A percentile compares a stretch with the other conserved stretches of the same genome.
Conservation (phyloP, 2,797 vertebrate species). For the Chelon auratus region DNA sequence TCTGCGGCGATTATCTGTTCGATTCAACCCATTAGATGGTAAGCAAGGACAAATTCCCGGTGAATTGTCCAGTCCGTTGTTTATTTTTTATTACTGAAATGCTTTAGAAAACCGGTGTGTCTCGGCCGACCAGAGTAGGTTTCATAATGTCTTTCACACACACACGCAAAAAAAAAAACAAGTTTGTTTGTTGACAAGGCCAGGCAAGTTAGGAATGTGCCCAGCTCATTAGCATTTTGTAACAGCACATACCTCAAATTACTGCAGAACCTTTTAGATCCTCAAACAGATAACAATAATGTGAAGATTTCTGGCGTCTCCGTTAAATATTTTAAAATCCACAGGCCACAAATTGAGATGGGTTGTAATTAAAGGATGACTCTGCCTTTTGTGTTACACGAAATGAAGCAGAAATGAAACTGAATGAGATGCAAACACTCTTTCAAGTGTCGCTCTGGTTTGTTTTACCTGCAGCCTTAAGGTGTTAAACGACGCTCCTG, state of each 20-base stretch:
- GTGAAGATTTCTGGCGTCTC: not conserved
- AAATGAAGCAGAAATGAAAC: too few species aligned
- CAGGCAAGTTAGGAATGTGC: slow-evolving; percentile 48
- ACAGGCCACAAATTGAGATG: not conserved
- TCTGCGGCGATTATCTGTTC: not conserved
- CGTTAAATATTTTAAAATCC: too few species aligned
- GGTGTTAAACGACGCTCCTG: too few species aligned
- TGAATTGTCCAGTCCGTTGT: not conserved
- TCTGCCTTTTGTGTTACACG: not conserved
- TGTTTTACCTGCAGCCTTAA: too few species aligned
- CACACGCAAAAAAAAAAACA: not conserved
- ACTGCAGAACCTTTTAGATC: not conserved
- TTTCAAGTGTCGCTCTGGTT: too few species aligned
- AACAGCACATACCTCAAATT: slow-evolving; percentile 18
- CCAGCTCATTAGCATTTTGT: slow-evolving; percentile 21
- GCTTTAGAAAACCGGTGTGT: not conserved
- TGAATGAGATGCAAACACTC: too few species aligned
- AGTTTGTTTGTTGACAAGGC: slow-evolving; percentile 22
- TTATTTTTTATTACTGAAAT: not conserved
- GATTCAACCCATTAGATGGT: slow-evolving; percentile 2
- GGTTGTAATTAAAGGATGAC: not conserved
- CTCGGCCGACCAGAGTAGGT: not conserved
- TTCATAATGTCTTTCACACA: slow-evolving; percentile 10
- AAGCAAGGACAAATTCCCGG: not conserved
- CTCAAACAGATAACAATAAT: not conserved